These are phyloP conservation scores for Lophochroa leadbeateri DNA, from an alignment of 2,113 vertebrate genomes.

Conservation along the genomic window DNA sequence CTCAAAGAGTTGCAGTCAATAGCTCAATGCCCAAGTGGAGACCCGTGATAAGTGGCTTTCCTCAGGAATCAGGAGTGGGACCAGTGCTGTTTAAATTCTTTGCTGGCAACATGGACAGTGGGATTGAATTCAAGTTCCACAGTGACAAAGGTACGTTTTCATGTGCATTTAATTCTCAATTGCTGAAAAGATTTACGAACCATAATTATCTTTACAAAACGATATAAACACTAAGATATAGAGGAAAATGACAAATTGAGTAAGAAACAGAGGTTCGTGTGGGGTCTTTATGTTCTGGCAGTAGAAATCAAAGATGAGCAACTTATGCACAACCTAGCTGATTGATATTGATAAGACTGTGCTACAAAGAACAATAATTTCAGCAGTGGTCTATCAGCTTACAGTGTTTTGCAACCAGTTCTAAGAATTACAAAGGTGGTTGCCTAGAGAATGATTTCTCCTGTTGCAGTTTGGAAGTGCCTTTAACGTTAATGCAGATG, in stretches of 20 bases:
- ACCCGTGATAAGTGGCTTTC: background rate
- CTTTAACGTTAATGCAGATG: background rate
- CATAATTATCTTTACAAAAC: conserved; percentile 28
- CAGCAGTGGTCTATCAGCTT: background rate
- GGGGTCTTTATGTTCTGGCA: background rate
- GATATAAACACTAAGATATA: background rate
- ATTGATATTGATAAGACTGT: background rate
- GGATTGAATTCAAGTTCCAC: background rate
- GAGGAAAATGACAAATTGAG: conserved; percentile 5
- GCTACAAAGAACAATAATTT: background rate
- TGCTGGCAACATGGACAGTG: background rate
- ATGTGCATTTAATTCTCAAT: conserved; percentile 1
- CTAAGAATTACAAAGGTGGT: accelerated
- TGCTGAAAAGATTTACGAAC: conserved; percentile 47
- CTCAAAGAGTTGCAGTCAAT: background rate
- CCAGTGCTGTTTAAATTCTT: background rate
- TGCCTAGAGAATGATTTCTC: background rate
- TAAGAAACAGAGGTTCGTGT: background rate
- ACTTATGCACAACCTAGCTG: background rate
- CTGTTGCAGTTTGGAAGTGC: background rate
- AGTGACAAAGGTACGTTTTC: background rate
- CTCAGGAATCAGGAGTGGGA: background rate
- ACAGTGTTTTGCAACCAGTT: background rate
- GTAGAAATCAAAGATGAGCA: background rate
- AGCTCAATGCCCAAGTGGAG: background rate